Percentiles rank a stretch among this genome's conserved stretches.
Conservation (phyloP, 2,797 vertebrate species). For the Dipus sagitta region DNA sequence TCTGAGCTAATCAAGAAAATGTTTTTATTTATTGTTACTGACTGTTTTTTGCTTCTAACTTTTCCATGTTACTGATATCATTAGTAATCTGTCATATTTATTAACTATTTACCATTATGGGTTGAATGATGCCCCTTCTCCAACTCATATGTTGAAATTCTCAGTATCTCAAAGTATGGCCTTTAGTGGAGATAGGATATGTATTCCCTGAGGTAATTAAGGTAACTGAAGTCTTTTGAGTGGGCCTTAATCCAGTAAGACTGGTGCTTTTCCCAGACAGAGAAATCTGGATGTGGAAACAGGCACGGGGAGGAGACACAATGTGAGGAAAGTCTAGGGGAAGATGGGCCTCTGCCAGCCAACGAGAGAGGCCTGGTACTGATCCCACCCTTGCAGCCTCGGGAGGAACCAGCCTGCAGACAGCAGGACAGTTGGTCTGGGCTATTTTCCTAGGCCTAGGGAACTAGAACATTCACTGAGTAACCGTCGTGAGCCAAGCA, state of each 20-base stretch:
- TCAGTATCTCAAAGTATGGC: neutral
- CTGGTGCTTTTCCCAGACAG: neutral
- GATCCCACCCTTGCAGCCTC: neutral
- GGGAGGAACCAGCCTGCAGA: neutral
- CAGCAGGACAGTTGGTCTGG: neutral
- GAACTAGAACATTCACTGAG: neutral
- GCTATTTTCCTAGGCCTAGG: neutral
- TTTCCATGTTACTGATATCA: neutral
- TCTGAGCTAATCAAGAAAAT: neutral
- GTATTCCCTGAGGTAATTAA: neutral
- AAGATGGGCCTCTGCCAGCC: no score
- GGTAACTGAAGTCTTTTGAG: neutral
- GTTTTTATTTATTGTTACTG: constrained; percentile 23
- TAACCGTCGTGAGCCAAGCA: fast-evolving
- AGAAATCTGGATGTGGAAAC: neutral
- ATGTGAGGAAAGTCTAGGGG: neutral
- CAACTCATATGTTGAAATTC: neutral
- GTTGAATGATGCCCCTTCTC: neutral
- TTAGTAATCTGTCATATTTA: neutral
- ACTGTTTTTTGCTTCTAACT: constrained; percentile 25
- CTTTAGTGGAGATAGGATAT: neutral
- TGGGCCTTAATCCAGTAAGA: neutral
- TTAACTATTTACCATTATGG: neutral
- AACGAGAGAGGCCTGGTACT: neutral
- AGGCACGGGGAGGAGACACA: neutral